These are phyloP conservation scores for Leptodactylus fallax DNA, from an alignment of 2,797 vertebrate species.

Conservation along the genomic window DNA sequence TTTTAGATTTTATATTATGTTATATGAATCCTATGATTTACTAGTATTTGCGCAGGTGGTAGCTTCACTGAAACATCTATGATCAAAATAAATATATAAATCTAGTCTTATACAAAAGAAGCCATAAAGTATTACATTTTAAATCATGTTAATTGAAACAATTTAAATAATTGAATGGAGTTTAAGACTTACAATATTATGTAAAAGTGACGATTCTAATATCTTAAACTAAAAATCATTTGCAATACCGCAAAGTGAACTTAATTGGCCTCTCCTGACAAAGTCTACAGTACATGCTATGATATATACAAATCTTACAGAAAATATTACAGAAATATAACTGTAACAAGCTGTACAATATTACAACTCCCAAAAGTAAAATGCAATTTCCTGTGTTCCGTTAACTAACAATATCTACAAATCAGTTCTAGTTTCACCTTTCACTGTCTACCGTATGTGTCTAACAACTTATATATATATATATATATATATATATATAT, in stretches of 20 bases:
- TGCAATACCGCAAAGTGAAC: conserved; percentile 24
- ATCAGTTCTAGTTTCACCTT: too few species aligned
- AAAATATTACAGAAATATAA: conserved; percentile 43
- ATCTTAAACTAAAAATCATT: conserved; percentile 35
- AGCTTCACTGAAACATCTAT: too few species aligned
- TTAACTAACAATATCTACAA: too few species aligned
- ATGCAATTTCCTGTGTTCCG: too few species aligned
- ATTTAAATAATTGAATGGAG: background rate
- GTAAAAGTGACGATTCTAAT: conserved; percentile 11
- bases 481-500: too few species aligned
- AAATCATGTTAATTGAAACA: conserved; percentile 16
- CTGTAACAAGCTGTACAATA: conserved; percentile 22
- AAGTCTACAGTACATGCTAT: background rate
- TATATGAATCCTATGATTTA: too few species aligned
- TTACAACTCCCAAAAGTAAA: background rate
- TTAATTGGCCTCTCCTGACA: conserved; percentile 38
- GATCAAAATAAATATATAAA: too few species aligned
- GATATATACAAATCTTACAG: background rate
- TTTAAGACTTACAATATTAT: conserved; percentile 11
- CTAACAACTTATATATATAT: too few species aligned
- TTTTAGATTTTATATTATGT: too few species aligned
- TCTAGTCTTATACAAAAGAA: background rate
- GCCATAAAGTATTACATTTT: background rate
- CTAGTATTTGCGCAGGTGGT: too few species aligned
- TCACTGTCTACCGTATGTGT: too few species aligned